These are phyloP conservation scores for Melanotaenia trifasciata DNA, from an alignment of 2,797 vertebrate species.

Conservation along the genomic window DNA sequence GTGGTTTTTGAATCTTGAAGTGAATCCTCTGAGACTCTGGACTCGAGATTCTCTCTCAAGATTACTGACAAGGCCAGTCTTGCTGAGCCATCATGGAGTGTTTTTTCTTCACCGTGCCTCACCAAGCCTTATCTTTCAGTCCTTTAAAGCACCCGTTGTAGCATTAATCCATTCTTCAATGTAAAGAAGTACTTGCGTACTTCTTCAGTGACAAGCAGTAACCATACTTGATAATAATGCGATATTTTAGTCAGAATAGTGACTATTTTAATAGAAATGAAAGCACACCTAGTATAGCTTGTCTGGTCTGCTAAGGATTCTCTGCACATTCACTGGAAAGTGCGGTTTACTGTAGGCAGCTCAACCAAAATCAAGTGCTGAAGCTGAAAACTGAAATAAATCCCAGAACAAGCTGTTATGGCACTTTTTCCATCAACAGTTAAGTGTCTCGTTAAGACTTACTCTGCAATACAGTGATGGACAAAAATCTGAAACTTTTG, in stretches of 20 bases:
- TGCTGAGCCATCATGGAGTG: too few relatives aligned
- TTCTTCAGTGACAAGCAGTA: background rate
- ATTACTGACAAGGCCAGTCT: too few relatives aligned
- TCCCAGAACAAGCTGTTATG: background rate
- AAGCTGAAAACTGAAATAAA: background rate
- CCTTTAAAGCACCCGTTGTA: background rate
- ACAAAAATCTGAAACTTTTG: background rate
- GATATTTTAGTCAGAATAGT: background rate
- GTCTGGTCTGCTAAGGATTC: background rate
- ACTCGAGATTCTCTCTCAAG: too few relatives aligned
- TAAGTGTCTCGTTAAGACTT: background rate
- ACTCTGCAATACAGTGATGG: background rate
- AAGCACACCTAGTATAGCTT: background rate
- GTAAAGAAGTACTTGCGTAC: background rate
- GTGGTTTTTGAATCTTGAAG: too few relatives aligned
- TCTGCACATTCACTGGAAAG: background rate
- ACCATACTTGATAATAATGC: background rate
- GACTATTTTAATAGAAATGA: background rate
- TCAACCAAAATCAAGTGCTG: background rate
- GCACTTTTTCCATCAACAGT: background rate
- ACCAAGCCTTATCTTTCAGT: background rate
- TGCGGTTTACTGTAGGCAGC: background rate
- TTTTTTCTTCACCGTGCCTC: too few relatives aligned
- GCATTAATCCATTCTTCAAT: background rate
- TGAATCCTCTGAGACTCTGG: too few relatives aligned